Evolutionary conservation across 2,888 invertebrate genomes (phyloP), one percentile per base, ranked within the genome.

Genomic region (Polyploca ridens): DNA sequence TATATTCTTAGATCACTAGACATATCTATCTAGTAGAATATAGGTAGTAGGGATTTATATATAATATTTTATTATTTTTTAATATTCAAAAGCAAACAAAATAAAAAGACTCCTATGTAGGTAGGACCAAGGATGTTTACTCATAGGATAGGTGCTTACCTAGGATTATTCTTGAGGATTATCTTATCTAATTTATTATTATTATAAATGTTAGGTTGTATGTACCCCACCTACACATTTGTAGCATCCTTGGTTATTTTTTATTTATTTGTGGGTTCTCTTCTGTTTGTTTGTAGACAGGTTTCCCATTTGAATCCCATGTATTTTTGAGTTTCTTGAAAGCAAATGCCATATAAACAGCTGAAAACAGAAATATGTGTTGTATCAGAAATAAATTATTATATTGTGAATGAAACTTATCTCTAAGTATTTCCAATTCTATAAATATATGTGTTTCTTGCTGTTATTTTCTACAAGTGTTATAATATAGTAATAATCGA

Each of bases 331-430:
- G 95, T 89, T 98, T 98, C 90, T 96, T 96, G 85, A 98, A 98
- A 62, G 96, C 97, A 94, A 98, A 98, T 10, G 96, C 96, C 83
- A 97, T 94, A 86, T 98, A 98, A 49, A 98, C 87, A 63, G 97
- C 97, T 97, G 90, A 73, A 96, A 96, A 73, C 16, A 83, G 67
- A 79, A 72, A 79, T 65, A 67, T 67, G 64, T 66, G 46, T 44
- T 11, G 13, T 6, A 41, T 41, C 41, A 41, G 41, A 13, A 41
- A 41, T 41, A 41, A 13, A 10, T 38, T 7, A 38, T 38, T 38
- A 38, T 10, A 38, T 38, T 38, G 38, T 13, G 4, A 13, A 41
- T 5, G 11, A 11, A 41, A 13, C 3, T 13, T 41, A 10, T 13
- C 1, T 41, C 38, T n/a, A n/a, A n/a, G 2, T 27, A 27, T 27